phyloP scores from a whole-genome alignment of 2,113 vertebrate species.

The Genyomyrus donnyi region DNA sequence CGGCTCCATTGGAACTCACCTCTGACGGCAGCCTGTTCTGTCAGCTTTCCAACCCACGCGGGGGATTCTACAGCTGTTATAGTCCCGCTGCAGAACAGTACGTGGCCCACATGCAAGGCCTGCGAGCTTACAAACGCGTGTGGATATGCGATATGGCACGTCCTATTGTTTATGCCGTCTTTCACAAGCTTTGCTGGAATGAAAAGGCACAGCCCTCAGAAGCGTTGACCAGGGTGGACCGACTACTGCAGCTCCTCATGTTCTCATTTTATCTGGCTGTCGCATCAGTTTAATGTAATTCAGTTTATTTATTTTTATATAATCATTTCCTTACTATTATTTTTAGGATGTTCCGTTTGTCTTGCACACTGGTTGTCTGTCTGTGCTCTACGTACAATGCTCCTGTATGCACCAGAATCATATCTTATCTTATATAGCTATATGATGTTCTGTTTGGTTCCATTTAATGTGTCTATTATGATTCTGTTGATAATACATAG shows the following conservation, averaged over 20 bases:
- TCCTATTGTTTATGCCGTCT: background rate
- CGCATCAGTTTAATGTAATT: background rate
- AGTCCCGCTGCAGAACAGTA: background rate
- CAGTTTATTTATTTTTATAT: background rate
- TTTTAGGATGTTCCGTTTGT: background rate
- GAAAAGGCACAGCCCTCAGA: background rate
- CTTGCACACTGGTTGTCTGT: too few relatives aligned
- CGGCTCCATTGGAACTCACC: slow-evolving; percentile 2
- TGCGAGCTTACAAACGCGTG: background rate
- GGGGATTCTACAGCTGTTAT: slow-evolving; percentile 13
- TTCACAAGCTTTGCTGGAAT: background rate
- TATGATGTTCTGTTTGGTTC: background rate
- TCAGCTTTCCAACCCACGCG: background rate
- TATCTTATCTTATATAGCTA: background rate
- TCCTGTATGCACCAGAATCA: background rate
- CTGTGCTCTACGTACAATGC: background rate
- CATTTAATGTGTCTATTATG: background rate
- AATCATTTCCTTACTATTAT: background rate
- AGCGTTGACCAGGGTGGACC: background rate
- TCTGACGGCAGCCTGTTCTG: background rate
- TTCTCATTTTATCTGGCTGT: background rate
- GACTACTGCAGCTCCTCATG: background rate
- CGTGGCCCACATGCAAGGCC: background rate
- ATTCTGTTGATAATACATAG: background rate
- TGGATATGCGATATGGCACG: background rate